Evolutionary conservation across 2,888 invertebrate genomes (phyloP).

Genomic region (Amblyteles armatorius): DNA sequence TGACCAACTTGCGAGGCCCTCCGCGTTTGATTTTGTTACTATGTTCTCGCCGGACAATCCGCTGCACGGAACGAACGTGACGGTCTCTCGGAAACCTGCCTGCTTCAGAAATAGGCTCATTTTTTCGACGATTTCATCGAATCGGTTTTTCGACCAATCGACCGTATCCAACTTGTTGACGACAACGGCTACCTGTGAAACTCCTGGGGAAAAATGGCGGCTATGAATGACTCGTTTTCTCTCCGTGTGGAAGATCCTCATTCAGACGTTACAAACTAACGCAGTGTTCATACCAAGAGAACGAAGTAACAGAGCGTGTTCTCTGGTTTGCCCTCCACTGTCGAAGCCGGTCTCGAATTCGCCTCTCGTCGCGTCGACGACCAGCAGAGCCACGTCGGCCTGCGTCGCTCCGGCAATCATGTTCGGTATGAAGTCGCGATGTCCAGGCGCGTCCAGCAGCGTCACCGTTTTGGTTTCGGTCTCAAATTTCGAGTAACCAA

Average conservation of each 20-base stretch:
- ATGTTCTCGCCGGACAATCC: conserved; percentile 98
- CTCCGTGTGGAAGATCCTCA: not conserved
- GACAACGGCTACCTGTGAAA: conserved; percentile 96
- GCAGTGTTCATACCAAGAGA: conserved; percentile 86
- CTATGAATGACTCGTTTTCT: not conserved
- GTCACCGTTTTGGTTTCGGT: conserved; percentile 93
- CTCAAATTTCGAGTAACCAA: conserved; percentile 96
- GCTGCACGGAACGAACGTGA: conserved; percentile 97
- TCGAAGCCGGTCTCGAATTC: conserved; percentile 99
- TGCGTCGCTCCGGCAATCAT: conserved; percentile 99
- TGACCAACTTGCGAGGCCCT: conserved; percentile 88
- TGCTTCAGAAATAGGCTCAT: conserved; percentile 94
- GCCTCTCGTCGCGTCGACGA: conserved; percentile 97
- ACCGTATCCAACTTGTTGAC: conserved; percentile 99
- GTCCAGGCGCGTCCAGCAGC: conserved; percentile 98
- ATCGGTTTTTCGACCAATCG: conserved; percentile 96
- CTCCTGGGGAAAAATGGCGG: conserved; percentile 88
- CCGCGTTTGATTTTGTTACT: conserved; percentile 88
- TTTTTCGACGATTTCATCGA: conserved; percentile 94
- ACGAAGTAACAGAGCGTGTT: conserved; percentile 97
- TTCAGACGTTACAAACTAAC: not conserved
- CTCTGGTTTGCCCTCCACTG: conserved; percentile 98
- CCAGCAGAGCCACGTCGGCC: conserved; percentile 98
- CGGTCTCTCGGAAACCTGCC: conserved; percentile 96
- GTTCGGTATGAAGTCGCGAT: conserved; percentile 99